These are phyloP conservation scores for Aptenodytes forsteri DNA, from an alignment of 2,113 vertebrate species.

Conservation along the genomic window DNA sequence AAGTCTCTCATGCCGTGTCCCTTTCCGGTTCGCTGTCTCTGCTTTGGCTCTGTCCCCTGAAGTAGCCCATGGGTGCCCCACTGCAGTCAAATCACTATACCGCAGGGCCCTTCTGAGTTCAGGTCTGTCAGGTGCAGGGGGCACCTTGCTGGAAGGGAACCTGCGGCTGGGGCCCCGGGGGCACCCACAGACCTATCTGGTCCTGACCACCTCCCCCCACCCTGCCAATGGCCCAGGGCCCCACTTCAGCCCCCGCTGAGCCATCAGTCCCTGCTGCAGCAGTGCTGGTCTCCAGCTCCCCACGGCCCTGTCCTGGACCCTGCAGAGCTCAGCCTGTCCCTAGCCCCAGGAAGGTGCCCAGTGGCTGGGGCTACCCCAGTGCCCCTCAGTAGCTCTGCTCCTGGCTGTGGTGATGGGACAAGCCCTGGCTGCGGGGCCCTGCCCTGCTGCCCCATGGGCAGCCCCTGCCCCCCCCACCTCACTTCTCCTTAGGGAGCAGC, in stretches of 20 bases:
- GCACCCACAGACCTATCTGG: background rate
- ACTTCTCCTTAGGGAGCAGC: background rate
- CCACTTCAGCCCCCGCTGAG: background rate
- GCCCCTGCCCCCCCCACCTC: background rate
- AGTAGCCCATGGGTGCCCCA: background rate
- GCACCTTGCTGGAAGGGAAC: background rate
- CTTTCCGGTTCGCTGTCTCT: background rate
- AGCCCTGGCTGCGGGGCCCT: background rate
- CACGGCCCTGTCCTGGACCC: background rate
- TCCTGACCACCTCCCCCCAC: background rate
- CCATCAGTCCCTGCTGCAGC: background rate
- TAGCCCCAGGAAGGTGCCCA: too few relatives aligned
- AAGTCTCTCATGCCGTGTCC: too few relatives aligned
- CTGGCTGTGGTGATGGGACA: background rate
- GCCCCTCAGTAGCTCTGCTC: background rate
- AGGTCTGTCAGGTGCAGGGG: background rate
- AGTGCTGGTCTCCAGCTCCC: background rate
- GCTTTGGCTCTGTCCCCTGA: background rate
- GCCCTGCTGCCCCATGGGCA: background rate
- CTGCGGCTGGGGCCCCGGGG: background rate
- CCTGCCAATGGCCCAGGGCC: background rate
- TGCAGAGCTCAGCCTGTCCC: background rate
- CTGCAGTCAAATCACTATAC: background rate
- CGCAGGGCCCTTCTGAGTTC: background rate
- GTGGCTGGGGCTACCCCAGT: background rate